Evolutionary conservation across 2,113 vertebrate genomes (phyloP).

Genomic region (Epinephelus fuscoguttatus): DNA sequence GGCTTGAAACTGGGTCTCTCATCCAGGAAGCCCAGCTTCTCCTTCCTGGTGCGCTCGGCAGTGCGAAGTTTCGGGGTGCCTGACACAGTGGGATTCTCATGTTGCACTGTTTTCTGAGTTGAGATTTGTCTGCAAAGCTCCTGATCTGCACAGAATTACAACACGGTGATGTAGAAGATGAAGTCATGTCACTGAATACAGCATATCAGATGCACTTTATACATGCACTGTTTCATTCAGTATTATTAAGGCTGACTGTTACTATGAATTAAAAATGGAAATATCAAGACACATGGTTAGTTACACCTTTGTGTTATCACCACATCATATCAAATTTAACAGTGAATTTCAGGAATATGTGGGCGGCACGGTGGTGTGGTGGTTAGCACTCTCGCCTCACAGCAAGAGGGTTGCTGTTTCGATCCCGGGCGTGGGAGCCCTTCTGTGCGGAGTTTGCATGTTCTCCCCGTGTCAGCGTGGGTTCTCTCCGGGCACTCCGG

Average conservation of each 20-base stretch:
- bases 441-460: too few relatives aligned
- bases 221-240: neutral
- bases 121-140: conserved; percentile 87
- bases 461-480: too few relatives aligned
- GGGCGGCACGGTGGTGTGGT: too few relatives aligned
- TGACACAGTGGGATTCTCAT: conserved; percentile 55
- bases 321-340: neutral
- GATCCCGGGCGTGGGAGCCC: too few relatives aligned
- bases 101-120: conserved; percentile 75
- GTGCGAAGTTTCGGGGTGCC: conserved; percentile 73
- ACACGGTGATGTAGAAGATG: neutral
- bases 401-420: too few relatives aligned
- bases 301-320: neutral
- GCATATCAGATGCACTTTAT: neutral
- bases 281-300: neutral
- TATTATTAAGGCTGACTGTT: neutral
- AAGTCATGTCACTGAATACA: conserved; percentile 1
- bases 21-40: conserved; percentile 89
- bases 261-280: neutral
- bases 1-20: conserved; percentile 90
- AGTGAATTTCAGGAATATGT: neutral
- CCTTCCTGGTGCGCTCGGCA: conserved; percentile 83
- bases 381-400: too few relatives aligned
- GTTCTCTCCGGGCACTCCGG: too few relatives aligned
- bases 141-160: conserved; percentile 81